These are phyloP conservation scores for Notospermus geniculatus DNA, from an alignment of 1,140 invertebrate species.

Conservation along the genomic window DNA sequence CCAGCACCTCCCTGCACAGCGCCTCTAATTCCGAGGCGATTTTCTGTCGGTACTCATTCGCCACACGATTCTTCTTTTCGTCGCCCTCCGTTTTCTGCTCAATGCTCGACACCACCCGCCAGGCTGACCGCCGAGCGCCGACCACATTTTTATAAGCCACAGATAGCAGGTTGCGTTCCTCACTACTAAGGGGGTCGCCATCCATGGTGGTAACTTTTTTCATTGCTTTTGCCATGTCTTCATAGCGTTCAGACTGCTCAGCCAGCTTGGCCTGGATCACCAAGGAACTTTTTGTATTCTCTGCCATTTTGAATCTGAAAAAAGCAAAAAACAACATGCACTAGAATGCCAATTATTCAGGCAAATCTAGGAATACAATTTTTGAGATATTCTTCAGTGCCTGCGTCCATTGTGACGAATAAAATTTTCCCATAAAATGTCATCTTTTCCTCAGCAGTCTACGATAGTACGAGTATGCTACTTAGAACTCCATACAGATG, in stretches of 20 bases:
- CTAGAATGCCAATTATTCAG: too few species aligned
- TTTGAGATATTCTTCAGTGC: too few species aligned
- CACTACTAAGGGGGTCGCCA: constrained; percentile 34
- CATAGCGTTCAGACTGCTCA: constrained; percentile 55
- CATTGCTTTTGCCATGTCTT: constrained; percentile 66
- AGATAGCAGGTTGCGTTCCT: constrained; percentile 92
- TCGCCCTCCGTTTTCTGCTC: constrained; percentile 86
- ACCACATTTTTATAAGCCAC: constrained; percentile 99
- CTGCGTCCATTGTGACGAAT: too few species aligned
- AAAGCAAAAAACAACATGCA: too few species aligned
- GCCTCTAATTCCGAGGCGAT: constrained; percentile 97
- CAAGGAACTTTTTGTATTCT: constrained; percentile 31
- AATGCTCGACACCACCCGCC: constrained; percentile 97
- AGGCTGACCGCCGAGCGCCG: constrained; percentile 91
- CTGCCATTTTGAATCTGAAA: constrained; percentile 30
- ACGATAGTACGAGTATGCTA: too few species aligned
- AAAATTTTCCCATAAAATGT: too few species aligned
- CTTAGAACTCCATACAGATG: too few species aligned
- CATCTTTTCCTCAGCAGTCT: too few species aligned
- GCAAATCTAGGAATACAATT: too few species aligned
- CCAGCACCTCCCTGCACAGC: constrained; percentile 97
- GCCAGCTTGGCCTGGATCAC: constrained; percentile 53
- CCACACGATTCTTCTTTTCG: constrained; percentile 73
- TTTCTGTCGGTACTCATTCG: constrained; percentile 80
- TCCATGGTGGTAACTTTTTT: constrained; percentile 26